Base-by-base conservation (phyloP, 1,140 invertebrate genomes). In the Trichogramma pretiosum region DNA sequence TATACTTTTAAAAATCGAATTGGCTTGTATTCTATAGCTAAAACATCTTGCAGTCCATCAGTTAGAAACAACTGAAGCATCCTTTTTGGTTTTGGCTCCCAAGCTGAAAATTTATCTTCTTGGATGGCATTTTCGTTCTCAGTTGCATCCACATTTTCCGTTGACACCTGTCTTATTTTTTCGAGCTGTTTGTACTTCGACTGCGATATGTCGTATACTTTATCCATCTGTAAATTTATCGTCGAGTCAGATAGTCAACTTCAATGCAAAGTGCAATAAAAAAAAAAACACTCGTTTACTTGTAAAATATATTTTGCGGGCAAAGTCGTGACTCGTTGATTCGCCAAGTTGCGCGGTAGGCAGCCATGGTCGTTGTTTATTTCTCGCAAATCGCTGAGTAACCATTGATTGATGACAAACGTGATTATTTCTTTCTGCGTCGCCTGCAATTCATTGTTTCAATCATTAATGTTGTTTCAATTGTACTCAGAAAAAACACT, bases 51-150 rank as follows among this genome's bases (percentile, higher is more conserved):
- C 2, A 76, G 68, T 11, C 87, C 88, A 76, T 91, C 87, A 17
- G 85, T 89, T 43, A 90, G 64, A 38, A 74, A 77, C 28, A 90
- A 61, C 62, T 84, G 78, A 47, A 88, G 71, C 77, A 87, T 83
- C 59, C 84, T 67, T 51, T 76, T 78, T 5, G 63, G 56, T 17
- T 58, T 67, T 26, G 58, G 55, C 36, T 69, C 58, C 58, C 64
- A 69, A 14, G 51, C 46, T 13, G 58, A 46, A 11, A 62, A 55
- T 52, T 77, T 54, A 42, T 65, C 65, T 40, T 65, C 65, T 46
- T 66, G 65, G 1, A 13, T 14, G 22, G 11, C 21, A 35, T 66
- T 63, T 41, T 78, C 74, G 22, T 67, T 63, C 43, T 73, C 68
- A 7, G 72, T 73, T 13, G 74, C 67, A 50, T 70, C 62, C 10